These are phyloP conservation scores for Tineola bisselliella DNA, from an alignment of 2,888 invertebrate species.

Conservation along the genomic window DNA sequence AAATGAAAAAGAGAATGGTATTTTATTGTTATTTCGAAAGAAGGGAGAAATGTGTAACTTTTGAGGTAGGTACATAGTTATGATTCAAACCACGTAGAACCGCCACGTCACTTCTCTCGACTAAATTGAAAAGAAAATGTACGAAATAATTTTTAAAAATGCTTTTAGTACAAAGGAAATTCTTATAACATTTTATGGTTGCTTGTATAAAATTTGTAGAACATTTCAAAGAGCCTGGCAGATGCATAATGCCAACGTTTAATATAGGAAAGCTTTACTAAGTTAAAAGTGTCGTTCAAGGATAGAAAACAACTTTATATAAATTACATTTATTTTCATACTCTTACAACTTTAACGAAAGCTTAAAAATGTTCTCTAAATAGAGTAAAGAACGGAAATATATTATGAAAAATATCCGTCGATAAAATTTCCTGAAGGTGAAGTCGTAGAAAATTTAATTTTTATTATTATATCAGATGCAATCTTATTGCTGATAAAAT, in stretches of 20 bases:
- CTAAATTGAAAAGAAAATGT: slow-evolving; percentile 10
- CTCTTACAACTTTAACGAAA: too few species aligned
- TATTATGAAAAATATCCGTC: background rate
- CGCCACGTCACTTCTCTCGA: background rate
- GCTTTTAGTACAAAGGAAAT: slow-evolving; percentile 1
- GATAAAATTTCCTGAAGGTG: background rate
- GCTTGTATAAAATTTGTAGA: background rate
- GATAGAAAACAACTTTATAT: too few species aligned
- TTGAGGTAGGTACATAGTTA: background rate
- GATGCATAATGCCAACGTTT: too few species aligned
- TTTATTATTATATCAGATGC: background rate
- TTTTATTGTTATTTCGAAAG: slow-evolving; percentile 14
- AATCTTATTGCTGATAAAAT: background rate
- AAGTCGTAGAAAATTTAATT: background rate
- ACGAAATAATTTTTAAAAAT: slow-evolving; percentile 8
- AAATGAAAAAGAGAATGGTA: background rate
- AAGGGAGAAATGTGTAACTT: slow-evolving; percentile 4
- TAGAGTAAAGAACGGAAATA: background rate
- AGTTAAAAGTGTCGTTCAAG: too few species aligned
- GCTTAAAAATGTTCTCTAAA: background rate
- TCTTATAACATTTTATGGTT: background rate
- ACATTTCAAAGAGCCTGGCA: too few species aligned
- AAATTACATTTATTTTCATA: too few species aligned
- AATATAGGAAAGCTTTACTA: background rate
- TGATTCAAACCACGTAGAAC: background rate